phyloP scores from a whole-genome alignment of 1,140 invertebrate species.

The Ceratosolen solmsi region DNA sequence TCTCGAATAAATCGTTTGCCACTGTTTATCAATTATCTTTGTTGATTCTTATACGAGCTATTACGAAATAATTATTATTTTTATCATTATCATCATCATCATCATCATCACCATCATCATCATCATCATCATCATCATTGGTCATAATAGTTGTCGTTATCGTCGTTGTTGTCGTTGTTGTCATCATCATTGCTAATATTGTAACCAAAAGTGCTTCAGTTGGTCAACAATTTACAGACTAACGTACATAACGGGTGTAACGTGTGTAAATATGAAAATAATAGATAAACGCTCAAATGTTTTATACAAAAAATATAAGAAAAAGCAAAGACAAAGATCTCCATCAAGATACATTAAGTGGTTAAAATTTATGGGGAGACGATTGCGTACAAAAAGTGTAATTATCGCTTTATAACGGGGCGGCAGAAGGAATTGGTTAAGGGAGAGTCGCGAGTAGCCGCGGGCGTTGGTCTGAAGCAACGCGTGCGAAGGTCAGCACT shows the following conservation, averaged over 20 bases:
- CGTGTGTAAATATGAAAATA: too few species aligned
- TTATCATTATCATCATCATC: neutral
- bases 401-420: neutral
- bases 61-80: neutral
- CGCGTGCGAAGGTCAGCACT: neutral
- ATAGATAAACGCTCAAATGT: too few species aligned
- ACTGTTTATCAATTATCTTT: conserved; percentile 38
- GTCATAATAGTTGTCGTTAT: too few species aligned
- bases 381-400: conserved; percentile 3
- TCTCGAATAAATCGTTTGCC: conserved; percentile 26
- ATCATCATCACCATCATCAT: neutral
- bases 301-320: neutral
- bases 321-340: neutral
- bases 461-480: neutral
- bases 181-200: too few species aligned
- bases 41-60: neutral
- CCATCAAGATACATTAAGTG: neutral
- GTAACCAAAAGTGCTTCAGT: too few species aligned
- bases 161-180: too few species aligned
- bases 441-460: neutral
- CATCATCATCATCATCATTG: too few species aligned
- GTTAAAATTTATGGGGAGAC: neutral
- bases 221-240: too few species aligned
- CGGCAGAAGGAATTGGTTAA: neutral
- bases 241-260: too few species aligned